Evolutionary conservation across 2,797 vertebrate species (phyloP).

Genomic region (Apogon hyalosoma): DNA sequence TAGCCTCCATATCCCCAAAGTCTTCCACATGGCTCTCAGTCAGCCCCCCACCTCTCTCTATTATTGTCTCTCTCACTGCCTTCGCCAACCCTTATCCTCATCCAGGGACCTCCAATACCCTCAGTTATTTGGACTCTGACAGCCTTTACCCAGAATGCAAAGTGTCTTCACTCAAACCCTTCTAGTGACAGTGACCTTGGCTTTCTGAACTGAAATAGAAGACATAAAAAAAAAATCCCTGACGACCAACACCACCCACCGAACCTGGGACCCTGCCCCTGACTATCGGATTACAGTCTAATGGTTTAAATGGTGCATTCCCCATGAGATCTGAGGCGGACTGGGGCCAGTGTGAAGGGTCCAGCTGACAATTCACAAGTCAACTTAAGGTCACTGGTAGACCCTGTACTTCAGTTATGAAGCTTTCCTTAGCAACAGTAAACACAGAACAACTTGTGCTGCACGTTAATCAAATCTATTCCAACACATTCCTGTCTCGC

Average conservation of each 20-base stretch:
- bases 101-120: constrained; percentile 1
- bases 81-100: constrained; percentile 1
- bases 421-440: constrained; percentile 67
- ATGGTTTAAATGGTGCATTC: constrained; percentile 77
- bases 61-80: constrained; percentile 35
- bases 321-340: constrained; percentile 52
- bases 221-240: constrained; percentile 56
- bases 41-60: constrained; percentile 37
- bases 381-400: constrained; percentile 72
- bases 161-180: constrained; percentile 45
- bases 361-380: constrained; percentile 71
- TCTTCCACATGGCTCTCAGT: constrained; percentile 25
- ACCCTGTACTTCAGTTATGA: constrained; percentile 46
- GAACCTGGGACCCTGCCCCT: constrained; percentile 31
- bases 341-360: constrained; percentile 67
- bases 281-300: constrained; percentile 80
- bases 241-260: constrained; percentile 18
- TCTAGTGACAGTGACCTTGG: constrained; percentile 70
- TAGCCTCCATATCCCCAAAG: constrained; percentile 47
- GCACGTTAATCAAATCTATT: constrained; percentile 51
- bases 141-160: constrained; percentile 60
- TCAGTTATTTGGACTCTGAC: constrained; percentile 16
- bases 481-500: constrained; percentile 47
- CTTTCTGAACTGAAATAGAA: constrained; percentile 68
- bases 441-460: constrained; percentile 58